Base-by-base conservation (phyloP, 1,140 invertebrate species). In the Gryon sp. region DNA sequence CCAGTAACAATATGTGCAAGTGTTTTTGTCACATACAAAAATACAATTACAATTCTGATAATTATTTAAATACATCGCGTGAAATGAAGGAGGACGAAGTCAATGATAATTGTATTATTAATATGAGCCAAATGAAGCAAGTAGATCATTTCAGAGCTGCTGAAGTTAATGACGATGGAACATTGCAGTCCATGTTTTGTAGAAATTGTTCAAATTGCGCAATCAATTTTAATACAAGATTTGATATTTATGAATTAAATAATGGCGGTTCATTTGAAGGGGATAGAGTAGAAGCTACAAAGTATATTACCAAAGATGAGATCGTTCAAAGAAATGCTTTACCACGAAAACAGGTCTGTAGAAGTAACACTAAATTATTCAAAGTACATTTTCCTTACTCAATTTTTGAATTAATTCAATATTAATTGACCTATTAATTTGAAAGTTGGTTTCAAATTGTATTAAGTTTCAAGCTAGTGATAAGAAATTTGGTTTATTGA, bases 11-110 rank as follows among this genome's bases (percentile, higher is more conserved):
- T 22, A 9, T 24, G 16, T 84, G 82, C 76, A 82, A 85, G 6
- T 85, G 83, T 53, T 50, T 77, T n/a, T 84, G 86, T 36, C 78
- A 83, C 28, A n/a, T n/a, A n/a, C n/a, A n/a, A n/a, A n/a, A n/a
- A n/a, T n/a, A n/a, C n/a, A n/a, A n/a, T n/a, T n/a, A n/a, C n/a
- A n/a, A n/a, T n/a, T n/a, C n/a, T n/a, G n/a, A n/a, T n/a, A n/a
- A n/a, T n/a, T n/a, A n/a, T n/a, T n/a, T n/a, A n/a, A n/a, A n/a
- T n/a, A n/a, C n/a, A n/a, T n/a, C n/a, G n/a, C n/a, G n/a, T n/a
- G n/a, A n/a, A n/a, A n/a, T n/a, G n/a, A n/a, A n/a, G n/a, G n/a
- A n/a, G n/a, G n/a, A 19, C n/a, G 24, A 46, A 11, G n/a, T 26
- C 12, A 15, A 8, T n/a, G 18, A 50, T 1, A 24, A 48, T 40